Evolutionary conservation across 2,888 invertebrate genomes (phyloP).

Genomic region (Poecilus cupreus): DNA sequence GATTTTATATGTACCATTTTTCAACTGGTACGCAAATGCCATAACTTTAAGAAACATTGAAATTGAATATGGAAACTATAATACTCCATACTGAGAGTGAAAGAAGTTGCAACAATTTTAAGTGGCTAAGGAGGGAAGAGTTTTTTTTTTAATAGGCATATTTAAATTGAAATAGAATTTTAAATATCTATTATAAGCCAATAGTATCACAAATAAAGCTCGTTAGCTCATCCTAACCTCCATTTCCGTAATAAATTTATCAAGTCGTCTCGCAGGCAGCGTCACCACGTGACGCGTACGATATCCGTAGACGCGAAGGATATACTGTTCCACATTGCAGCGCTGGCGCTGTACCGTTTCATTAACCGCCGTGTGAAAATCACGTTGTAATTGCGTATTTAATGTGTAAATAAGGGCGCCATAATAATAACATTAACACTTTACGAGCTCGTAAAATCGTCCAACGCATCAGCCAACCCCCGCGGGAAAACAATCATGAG

Average conservation of each 20-base stretch:
- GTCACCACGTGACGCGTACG: background rate
- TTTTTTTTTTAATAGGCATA: background rate
- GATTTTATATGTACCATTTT: too few relatives aligned
- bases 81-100: too few relatives aligned
- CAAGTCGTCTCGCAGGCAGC: background rate
- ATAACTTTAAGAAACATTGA: too few relatives aligned
- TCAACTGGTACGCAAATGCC: too few relatives aligned
- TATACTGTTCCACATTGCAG: too few relatives aligned
- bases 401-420: constrained; percentile 45
- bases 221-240: background rate
- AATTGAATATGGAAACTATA: too few relatives aligned
- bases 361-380: constrained; percentile 32
- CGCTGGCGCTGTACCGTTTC: background rate
- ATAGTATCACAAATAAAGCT: constrained; percentile 1
- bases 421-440: constrained; percentile 48
- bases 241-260: constrained; percentile 40
- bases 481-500: constrained; percentile 1
- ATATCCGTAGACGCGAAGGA: too few relatives aligned
- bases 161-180: too few relatives aligned
- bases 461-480: too few relatives aligned
- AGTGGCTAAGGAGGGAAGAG: too few relatives aligned
- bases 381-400: constrained; percentile 47
- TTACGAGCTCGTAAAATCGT: constrained; percentile 36
- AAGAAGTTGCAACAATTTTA: too few relatives aligned
- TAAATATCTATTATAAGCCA: background rate